Conservation (phyloP, 2,797 vertebrate genomes). For the Hyperoplus immaculatus region DNA sequence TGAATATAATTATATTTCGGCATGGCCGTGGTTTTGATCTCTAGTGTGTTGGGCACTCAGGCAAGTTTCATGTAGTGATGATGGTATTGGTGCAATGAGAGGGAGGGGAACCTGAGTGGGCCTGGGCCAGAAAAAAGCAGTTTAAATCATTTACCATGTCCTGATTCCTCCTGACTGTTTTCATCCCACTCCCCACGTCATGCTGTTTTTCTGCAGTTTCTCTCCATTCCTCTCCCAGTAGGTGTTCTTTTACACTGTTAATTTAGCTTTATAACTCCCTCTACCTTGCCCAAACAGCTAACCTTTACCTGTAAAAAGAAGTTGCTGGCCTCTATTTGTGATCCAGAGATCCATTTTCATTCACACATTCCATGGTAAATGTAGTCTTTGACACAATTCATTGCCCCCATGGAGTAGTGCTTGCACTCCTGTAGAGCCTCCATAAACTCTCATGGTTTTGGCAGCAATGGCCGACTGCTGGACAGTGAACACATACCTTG, state of each 20-base stretch:
- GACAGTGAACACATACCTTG: conserved; percentile 1
- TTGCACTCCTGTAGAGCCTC: conserved; percentile 11
- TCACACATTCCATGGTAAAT: conserved; percentile 30
- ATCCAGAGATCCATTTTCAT: conserved; percentile 18
- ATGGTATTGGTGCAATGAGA: conserved; percentile 29
- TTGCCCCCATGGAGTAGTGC: conserved; percentile 1
- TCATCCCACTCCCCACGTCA: conserved; percentile 10
- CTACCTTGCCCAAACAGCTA: conserved; percentile 7
- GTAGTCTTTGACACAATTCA: background rate
- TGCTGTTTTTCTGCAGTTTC: conserved; percentile 40
- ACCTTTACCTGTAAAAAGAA: conserved; percentile 25
- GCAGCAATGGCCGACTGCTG: background rate
- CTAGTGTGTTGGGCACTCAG: conserved; percentile 33
- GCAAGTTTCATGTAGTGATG: conserved; percentile 21
- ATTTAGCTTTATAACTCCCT: conserved; percentile 44
- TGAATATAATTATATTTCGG: background rate
- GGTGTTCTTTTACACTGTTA: conserved; percentile 29
- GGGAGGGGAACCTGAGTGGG: conserved; percentile 27
- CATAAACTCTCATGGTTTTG: background rate
- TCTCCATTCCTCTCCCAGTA: conserved; percentile 33
- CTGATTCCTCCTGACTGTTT: conserved; percentile 24
- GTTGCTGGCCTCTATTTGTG: conserved; percentile 18
- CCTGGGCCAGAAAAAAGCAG: conserved; percentile 10
- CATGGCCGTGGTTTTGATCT: conserved; percentile 28
- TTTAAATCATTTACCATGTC: conserved; percentile 35